Conservation (phyloP, 1,140 invertebrate species). For the Tigriopus japonicus region DNA sequence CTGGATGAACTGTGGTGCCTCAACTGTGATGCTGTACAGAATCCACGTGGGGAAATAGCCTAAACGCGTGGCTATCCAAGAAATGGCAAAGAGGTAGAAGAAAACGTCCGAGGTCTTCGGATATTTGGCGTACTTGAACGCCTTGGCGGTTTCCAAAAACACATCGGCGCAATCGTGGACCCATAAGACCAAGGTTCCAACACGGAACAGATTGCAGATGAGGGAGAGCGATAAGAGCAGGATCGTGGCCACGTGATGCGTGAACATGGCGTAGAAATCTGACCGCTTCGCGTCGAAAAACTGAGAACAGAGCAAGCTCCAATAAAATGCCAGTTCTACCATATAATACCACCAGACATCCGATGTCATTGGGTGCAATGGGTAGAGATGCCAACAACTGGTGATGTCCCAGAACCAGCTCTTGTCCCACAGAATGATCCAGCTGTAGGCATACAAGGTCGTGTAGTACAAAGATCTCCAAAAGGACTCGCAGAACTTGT, state of each 20-base stretch:
- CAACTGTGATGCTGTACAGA: slow-evolving; percentile 59
- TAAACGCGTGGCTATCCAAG: slow-evolving; percentile 70
- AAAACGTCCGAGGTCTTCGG: slow-evolving; percentile 65
- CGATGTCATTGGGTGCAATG: slow-evolving; percentile 23
- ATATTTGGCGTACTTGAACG: slow-evolving; percentile 72
- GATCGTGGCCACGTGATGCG: slow-evolving; percentile 31
- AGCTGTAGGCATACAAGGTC: slow-evolving; percentile 36
- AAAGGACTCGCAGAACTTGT: neutral
- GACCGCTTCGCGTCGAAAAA: slow-evolving; percentile 64
- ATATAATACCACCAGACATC: slow-evolving; percentile 39
- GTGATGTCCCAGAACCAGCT: slow-evolving; percentile 85
- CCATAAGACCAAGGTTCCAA: slow-evolving; percentile 74
- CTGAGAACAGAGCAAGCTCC: slow-evolving; percentile 75
- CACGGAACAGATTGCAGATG: slow-evolving; percentile 76
- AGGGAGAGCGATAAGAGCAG: slow-evolving; percentile 52
- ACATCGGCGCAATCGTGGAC: slow-evolving; percentile 89
- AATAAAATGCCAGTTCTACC: slow-evolving; percentile 62
- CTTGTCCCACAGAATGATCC: slow-evolving; percentile 72
- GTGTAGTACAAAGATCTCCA: slow-evolving; percentile 5
- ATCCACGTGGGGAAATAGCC: slow-evolving; percentile 72
- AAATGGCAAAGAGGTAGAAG: slow-evolving; percentile 65
- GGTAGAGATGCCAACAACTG: slow-evolving; percentile 60
- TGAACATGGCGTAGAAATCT: slow-evolving; percentile 33
- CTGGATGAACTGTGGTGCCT: slow-evolving; percentile 59
- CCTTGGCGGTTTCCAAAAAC: slow-evolving; percentile 62